These are phyloP conservation scores for Heliangelus exortis DNA, from an alignment of 2,797 vertebrate genomes.

Conservation along the genomic window DNA sequence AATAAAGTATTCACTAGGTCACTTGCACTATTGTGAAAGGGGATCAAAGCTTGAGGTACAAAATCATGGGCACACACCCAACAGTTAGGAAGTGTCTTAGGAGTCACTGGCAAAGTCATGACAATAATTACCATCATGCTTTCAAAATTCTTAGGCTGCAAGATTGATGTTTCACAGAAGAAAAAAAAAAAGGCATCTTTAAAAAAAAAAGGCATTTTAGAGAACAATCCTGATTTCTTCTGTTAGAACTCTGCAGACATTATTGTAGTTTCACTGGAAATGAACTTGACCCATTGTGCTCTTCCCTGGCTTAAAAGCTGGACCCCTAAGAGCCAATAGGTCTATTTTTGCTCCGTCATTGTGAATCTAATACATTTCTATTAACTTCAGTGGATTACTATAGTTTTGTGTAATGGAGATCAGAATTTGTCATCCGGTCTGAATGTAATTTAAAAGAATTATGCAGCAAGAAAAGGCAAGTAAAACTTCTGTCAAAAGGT, in stretches of 20 bases:
- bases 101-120: neutral
- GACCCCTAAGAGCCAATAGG: neutral
- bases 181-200: neutral
- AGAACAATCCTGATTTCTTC: neutral
- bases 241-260: neutral
- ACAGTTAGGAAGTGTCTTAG: neutral
- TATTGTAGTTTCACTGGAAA: neutral
- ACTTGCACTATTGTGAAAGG: rapidly evolving
- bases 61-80: neutral
- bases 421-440: neutral
- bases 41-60: neutral
- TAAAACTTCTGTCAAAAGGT: neutral
- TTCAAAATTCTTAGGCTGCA: neutral
- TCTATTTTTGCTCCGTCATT: neutral
- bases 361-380: neutral
- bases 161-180: neutral
- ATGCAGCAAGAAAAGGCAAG: neutral
- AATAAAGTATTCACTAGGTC: neutral
- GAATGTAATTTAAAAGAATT: slow-evolving; percentile 10
- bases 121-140: neutral
- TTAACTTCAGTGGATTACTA: neutral
- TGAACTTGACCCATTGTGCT: neutral
- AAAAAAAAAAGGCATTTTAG: no score
- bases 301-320: neutral
- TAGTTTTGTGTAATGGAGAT: neutral